These are phyloP conservation scores for Salticus scenicus DNA, from an alignment of 2,888 invertebrate species.

Conservation along the genomic window DNA sequence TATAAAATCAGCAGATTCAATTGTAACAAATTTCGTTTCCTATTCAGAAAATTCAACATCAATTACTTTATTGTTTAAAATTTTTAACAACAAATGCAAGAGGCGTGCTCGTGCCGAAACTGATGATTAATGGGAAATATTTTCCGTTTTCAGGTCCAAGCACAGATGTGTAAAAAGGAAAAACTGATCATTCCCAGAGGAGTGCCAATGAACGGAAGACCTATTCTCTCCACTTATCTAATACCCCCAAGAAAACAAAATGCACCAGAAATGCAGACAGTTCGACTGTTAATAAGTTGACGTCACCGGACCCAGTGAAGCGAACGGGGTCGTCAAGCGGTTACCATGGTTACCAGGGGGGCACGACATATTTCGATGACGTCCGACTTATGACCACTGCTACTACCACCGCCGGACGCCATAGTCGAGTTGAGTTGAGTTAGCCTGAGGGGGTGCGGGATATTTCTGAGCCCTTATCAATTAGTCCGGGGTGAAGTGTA, in stretches of 20 bases:
- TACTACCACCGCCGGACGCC: conserved; percentile 6
- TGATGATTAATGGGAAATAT: background rate
- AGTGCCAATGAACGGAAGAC: background rate
- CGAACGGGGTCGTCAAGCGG: conserved; percentile 65
- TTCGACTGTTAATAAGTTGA: conserved; percentile 69
- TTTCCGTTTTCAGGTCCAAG: background rate
- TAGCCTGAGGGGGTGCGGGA: conserved; percentile 36
- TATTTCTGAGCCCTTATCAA: conserved; percentile 51
- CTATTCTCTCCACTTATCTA: conserved; percentile 31
- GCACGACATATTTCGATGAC: conserved; percentile 68
- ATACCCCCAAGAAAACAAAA: conserved; percentile 57
- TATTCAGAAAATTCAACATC: no score
- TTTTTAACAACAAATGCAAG: no score
- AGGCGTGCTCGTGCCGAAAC: no score
- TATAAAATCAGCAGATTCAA: no score
- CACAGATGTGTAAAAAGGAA: background rate
- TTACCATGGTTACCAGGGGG: conserved; percentile 53
- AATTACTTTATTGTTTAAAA: no score
- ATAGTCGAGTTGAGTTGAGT: conserved; percentile 36
- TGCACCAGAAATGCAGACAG: conserved; percentile 65
- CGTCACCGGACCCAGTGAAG: conserved; percentile 62
- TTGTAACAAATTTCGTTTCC: no score
- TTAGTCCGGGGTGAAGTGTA: conserved; percentile 49
- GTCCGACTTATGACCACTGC: conserved; percentile 63
- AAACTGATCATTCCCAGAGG: background rate